A percentile compares a stretch with the other conserved stretches of the same genome.
Conservation (phyloP, 35 echinoderm and acorn worm species). For the Eucidaris tribuloides region DNA sequence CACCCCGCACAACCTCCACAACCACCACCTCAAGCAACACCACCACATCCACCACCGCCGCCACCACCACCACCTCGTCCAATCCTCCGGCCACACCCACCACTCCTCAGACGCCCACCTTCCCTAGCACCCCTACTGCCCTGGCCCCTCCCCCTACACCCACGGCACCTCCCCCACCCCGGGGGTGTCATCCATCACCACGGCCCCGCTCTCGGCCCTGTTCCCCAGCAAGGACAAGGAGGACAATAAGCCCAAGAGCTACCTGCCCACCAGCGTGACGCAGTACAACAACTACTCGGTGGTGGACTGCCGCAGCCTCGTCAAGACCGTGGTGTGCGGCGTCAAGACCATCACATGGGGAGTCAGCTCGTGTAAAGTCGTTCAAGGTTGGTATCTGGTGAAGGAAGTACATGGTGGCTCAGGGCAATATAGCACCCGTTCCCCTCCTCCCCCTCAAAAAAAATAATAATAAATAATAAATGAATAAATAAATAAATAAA, state of each 20-base stretch:
- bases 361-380: constrained; percentile 84
- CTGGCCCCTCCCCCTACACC: constrained; percentile 13
- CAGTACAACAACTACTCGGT: constrained; percentile 90
- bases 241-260: constrained; percentile 84
- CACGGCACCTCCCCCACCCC: constrained; percentile 43
- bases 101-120: neutral
- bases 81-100: constrained; percentile 10
- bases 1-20: constrained; percentile 2
- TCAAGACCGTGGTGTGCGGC: constrained; percentile 98
- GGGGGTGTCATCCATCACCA: constrained; percentile 36
- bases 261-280: constrained; percentile 80
- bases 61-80: constrained; percentile 9
- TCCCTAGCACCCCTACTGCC: neutral
- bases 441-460: too few relatives aligned
- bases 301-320: constrained; percentile 89
- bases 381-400: constrained; percentile 81
- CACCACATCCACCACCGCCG: constrained; percentile 27
- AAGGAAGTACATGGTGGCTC: too few relatives aligned
- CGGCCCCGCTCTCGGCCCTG: constrained; percentile 43
- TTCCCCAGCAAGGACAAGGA: constrained; percentile 59
- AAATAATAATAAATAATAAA: too few relatives aligned
- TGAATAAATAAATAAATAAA: too few relatives aligned
- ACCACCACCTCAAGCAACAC: constrained; percentile 25
- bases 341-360: constrained; percentile 99
- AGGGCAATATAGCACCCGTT: too few relatives aligned